Base-by-base conservation (phyloP, 2,113 vertebrate species). In the Antennarius striatus region DNA sequence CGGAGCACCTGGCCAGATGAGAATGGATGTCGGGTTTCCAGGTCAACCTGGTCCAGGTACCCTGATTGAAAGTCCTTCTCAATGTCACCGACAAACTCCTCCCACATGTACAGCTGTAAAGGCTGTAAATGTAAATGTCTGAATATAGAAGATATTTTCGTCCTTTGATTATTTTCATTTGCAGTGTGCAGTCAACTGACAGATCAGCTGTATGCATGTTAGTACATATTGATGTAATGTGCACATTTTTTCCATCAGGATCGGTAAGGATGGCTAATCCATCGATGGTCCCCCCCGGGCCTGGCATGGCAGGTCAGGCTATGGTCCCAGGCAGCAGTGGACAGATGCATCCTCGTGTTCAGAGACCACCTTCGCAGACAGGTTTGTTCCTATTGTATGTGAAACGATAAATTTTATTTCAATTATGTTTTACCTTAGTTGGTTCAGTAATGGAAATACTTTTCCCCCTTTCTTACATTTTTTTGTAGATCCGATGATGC, bases 401-500 rank as follows among this genome's bases (percentile, higher is more conserved):
- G 14, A 5, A 36, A 55, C 12, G 0, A 6, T 32, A 15, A 32
- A 17, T 10, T 1, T 15, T 43, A 30, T 55, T 65, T 47, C 50
- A 9, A 60, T 39, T 17, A 52, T 57, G 10, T 63, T 51, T 4
- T 1, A 1, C 7, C 6, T 45, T 32, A 3, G 11, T 28, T 11
- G 28, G 2, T 14, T 17, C 8, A 64, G 14, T 61, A 56, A 60
- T 22, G 4, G 4, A 57, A 42, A 48, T 13, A 45, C 2, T 40
- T 43, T 7, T 43, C 42, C 11, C 10, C 10, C 1, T 90, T 77
- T 88, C 48, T 75, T 76, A 83, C 82, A n/a, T 98, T 96, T 98
- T 91, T 68, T 91, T 64, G 93, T 96, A 92, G 96, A 99, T 88
- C 94, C 95, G 59, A 94, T 97, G 86, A 93, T 98, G 87, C 92